A percentile compares a stretch with the other conserved stretches of the same genome.
Conservation (phyloP, 2,888 invertebrate species). For the Chironomus tentans region DNA sequence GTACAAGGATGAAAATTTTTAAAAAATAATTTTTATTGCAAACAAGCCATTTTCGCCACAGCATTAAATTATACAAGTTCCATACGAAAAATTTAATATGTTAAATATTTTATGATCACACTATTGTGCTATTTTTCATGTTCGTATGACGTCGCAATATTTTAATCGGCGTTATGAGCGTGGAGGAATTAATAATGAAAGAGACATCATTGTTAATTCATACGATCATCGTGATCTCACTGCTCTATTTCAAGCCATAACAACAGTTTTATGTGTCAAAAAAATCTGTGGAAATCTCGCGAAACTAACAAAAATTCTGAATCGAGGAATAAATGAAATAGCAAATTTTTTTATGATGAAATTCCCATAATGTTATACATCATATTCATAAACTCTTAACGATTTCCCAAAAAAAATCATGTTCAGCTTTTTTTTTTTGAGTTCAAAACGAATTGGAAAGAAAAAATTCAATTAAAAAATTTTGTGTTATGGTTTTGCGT, state of each 20-base stretch:
- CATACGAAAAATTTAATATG: too few relatives aligned
- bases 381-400: not conserved
- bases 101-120: not conserved
- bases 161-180: not conserved
- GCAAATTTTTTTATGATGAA: too few relatives aligned
- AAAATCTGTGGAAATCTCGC: too few relatives aligned
- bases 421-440: not conserved
- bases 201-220: not conserved
- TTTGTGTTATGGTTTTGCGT: not conserved
- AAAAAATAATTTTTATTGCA: not conserved
- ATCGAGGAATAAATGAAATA: too few relatives aligned
- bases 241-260: not conserved
- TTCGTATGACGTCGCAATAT: not conserved
- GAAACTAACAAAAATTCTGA: too few relatives aligned
- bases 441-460: not conserved
- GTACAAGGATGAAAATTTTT: not conserved
- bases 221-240: not conserved
- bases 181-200: not conserved
- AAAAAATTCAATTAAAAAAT: not conserved
- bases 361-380: too few relatives aligned
- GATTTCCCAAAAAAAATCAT: not conserved
- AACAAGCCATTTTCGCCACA: not conserved
- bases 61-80: not conserved
- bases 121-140: not conserved
- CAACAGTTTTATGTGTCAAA: not conserved